These are phyloP conservation scores for Cantharis nigra DNA, from an alignment of 2,888 invertebrate genomes.

Conservation along the genomic window DNA sequence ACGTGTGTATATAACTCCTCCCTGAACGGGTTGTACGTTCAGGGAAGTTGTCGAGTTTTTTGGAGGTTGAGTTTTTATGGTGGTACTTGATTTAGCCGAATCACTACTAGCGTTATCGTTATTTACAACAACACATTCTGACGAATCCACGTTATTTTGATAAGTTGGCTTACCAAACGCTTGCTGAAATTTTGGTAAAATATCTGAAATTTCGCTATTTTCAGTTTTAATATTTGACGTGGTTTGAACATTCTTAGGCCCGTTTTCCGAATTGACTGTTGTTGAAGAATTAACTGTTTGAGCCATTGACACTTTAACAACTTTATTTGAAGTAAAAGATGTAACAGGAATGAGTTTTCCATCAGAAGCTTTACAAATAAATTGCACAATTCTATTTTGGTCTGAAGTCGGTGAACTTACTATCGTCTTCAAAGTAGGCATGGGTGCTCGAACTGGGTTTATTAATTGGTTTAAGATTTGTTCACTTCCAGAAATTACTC, in stretches of 20 bases:
- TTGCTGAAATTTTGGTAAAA: conserved; percentile 76
- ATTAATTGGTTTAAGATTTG: conserved; percentile 40
- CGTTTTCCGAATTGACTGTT: conserved; percentile 58
- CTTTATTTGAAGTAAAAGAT: conserved; percentile 60
- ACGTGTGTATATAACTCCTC: conserved; percentile 73
- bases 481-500: conserved; percentile 30
- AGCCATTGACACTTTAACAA: conserved; percentile 56
- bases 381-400: conserved; percentile 58
- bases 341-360: conserved; percentile 64
- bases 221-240: conserved; percentile 44
- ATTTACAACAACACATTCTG: conserved; percentile 18
- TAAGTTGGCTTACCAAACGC: conserved; percentile 77
- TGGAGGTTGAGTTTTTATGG: conserved; percentile 22
- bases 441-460: conserved; percentile 34
- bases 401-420: conserved; percentile 41
- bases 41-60: conserved; percentile 53
- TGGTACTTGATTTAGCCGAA: conserved; percentile 18
- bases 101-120: conserved; percentile 4
- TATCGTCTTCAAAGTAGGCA: conserved; percentile 37
- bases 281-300: conserved; percentile 37
- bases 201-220: conserved; percentile 51
- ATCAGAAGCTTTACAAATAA: conserved; percentile 67
- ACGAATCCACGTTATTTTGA: conserved; percentile 47
- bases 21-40: conserved; percentile 66
- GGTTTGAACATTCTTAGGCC: conserved; percentile 61